These are phyloP conservation scores for Phyllostomus discolor DNA, from an alignment of 2,113 vertebrate genomes.

Conservation along the genomic window DNA sequence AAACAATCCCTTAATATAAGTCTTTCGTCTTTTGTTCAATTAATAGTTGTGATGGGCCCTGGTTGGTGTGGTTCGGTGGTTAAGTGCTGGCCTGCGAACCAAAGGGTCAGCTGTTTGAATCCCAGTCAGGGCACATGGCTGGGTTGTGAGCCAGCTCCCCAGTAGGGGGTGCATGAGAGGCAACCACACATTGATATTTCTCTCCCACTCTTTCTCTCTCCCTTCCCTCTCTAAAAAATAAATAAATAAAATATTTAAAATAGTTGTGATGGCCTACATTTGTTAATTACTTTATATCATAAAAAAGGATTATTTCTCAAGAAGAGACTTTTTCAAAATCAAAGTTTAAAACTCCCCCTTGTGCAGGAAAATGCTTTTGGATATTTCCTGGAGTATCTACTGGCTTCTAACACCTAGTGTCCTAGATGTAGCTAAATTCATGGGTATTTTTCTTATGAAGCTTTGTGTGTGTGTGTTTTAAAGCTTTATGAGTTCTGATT, in stretches of 20 bases:
- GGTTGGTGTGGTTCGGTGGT: too few relatives aligned
- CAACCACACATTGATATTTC: too few relatives aligned
- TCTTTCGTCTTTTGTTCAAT: background rate
- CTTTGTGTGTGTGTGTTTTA: background rate
- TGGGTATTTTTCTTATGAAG: background rate
- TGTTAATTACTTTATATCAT: background rate
- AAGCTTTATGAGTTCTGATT: background rate
- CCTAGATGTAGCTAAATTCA: background rate
- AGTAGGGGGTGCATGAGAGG: too few relatives aligned
- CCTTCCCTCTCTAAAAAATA: too few relatives aligned
- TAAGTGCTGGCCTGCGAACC: too few relatives aligned
- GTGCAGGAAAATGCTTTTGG: background rate
- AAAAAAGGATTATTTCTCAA: conserved; percentile 28
- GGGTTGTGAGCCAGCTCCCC: too few relatives aligned
- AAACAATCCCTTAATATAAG: background rate
- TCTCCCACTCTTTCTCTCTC: too few relatives aligned
- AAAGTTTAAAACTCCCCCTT: background rate
- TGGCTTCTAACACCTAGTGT: background rate
- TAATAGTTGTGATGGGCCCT: background rate
- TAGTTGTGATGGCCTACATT: background rate
- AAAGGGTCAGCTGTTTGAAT: too few relatives aligned
- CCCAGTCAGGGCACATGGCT: too few relatives aligned
- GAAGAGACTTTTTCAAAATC: conserved; percentile 17
- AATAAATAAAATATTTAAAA: too few relatives aligned
- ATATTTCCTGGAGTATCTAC: background rate